Evolutionary conservation across 2,113 vertebrate species (phyloP).

Genomic region (Microtus ochrogaster): DNA sequence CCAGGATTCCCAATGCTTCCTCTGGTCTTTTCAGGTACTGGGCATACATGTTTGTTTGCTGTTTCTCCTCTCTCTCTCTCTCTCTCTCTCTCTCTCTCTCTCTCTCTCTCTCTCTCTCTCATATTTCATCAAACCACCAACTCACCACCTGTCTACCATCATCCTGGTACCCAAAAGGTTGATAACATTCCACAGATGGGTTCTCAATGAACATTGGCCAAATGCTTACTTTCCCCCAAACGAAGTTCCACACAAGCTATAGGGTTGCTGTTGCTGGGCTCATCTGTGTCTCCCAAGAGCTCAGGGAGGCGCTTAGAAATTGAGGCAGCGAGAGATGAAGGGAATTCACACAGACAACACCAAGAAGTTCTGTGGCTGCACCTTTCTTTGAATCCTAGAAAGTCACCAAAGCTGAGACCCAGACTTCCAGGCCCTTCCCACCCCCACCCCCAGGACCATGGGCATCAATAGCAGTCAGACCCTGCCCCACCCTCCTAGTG

Average conservation of each 20-base stretch:
- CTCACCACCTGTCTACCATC: neutral
- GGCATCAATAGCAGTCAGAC: too few species aligned
- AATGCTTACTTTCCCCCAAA: neutral
- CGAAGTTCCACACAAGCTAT: neutral
- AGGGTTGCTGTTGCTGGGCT: neutral
- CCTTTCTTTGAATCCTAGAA: neutral
- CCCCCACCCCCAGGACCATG: neutral
- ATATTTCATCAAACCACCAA: neutral
- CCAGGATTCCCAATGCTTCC: neutral
- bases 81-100: neutral
- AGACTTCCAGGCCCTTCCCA: neutral
- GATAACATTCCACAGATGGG: neutral
- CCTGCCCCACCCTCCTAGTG: too few species aligned
- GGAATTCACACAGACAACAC: neutral
- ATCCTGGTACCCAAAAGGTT: neutral
- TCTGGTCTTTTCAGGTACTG: neutral
- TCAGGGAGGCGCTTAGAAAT: neutral
- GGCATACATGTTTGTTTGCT: neutral
- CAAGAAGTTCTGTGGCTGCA: neutral
- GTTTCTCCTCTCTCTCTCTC: neutral
- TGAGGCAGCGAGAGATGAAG: neutral
- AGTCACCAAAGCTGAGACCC: neutral
- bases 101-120: too few species aligned
- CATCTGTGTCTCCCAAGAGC: neutral
- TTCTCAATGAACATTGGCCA: neutral